Base-by-base conservation (phyloP, 2,888 invertebrate genomes). In the Lomographa bimaculata region DNA sequence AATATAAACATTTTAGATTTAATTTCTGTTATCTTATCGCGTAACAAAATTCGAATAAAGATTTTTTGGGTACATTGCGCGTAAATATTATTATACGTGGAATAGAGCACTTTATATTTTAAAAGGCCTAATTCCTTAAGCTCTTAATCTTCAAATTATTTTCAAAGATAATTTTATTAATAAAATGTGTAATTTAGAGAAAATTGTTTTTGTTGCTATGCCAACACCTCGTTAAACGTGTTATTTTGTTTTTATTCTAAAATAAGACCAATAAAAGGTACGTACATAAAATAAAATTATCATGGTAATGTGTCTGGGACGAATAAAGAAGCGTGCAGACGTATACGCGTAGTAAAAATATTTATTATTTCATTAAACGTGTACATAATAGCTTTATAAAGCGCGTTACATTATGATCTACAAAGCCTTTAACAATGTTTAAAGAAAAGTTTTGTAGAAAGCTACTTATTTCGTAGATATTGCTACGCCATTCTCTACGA, bases 201-300 rank as follows among this genome's bases (percentile, higher is more conserved):
- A n/a, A n/a, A n/a, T n/a, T n/a, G n/a, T n/a, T n/a, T n/a, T n/a
- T n/a, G n/a, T n/a, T n/a, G n/a, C n/a, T n/a, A n/a, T n/a, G n/a
- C n/a, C n/a, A 16, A 4, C 18, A 10, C 18, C 18, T 10, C 2
- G 4, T 7, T n/a, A 7, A 19, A 18, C n/a, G 10, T 7, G 1
- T 27, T 9, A 6, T 8, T 1, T 10, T 2, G 6, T 1, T 7
- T 7, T 26, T 19, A 20, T 25, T 19, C 3, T 7, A 21, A 23
- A 37, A 37, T 23, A 12, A 12, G 17, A 8, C 10, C 7, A 7
- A 12, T 12, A 14, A 14, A 10, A 14, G 5, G 11, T 40, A 40
- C 8, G 9, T 20, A 21, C 30, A 18, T 36, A 23, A 42, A 42
- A 42, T 18, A 30, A 42, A 42, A 42, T 36, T 32, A 42, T 30